Conservation (phyloP, 2,797 vertebrate species). For the Semotilus atromaculatus region DNA sequence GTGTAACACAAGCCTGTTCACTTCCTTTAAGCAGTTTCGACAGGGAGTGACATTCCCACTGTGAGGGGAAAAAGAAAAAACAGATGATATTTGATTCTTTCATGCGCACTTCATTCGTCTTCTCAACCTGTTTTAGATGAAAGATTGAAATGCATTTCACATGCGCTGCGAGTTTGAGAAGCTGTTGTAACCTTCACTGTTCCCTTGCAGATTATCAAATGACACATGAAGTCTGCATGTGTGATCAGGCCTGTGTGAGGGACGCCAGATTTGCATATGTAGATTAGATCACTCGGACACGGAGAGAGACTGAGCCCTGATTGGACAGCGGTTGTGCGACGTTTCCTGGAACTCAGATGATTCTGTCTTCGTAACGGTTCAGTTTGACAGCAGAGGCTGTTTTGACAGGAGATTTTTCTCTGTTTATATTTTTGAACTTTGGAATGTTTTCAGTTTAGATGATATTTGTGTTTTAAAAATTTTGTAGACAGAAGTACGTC, state of each 20-base stretch:
- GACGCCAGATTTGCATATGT: constrained; percentile 49
- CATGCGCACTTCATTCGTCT: constrained; percentile 58
- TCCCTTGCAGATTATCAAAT: constrained; percentile 47
- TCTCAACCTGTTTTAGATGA: constrained; percentile 65
- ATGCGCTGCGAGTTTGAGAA: constrained; percentile 59
- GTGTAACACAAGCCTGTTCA: constrained; percentile 58
- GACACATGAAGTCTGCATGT: constrained; percentile 64
- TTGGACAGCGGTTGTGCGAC: constrained; percentile 41
- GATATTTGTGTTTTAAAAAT: not conserved
- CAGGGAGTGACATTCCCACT: constrained; percentile 58
- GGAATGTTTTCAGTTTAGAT: not conserved
- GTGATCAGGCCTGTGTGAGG: not conserved
- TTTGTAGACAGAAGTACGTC: not conserved
- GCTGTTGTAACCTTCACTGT: constrained; percentile 1
- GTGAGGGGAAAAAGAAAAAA: constrained; percentile 64
- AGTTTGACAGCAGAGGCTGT: not conserved
- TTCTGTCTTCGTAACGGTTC: not conserved
- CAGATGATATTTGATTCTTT: constrained; percentile 73
- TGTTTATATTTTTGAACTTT: not conserved
- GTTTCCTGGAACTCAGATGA: constrained; percentile 53
- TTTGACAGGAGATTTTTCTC: not conserved
- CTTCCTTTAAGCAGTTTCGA: constrained; percentile 68
- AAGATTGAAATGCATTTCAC: constrained; percentile 73
- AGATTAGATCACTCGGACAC: constrained; percentile 65
- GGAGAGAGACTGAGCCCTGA: constrained; percentile 41